Conservation (phyloP, 2,113 vertebrate genomes). For the Corythaeola cristata region DNA sequence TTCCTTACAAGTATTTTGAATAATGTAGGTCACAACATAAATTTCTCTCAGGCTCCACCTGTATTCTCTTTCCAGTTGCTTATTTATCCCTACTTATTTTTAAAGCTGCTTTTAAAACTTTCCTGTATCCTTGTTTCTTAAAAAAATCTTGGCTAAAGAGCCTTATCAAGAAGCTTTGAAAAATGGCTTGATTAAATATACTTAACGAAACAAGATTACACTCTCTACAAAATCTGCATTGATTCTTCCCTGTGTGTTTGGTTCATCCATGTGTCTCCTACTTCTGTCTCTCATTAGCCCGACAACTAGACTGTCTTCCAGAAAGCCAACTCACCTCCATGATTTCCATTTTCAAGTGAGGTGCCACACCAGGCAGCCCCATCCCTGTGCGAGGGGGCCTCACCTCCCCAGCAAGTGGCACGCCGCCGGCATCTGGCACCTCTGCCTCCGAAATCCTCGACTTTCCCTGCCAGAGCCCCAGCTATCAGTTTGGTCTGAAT, state of each 20-base stretch:
- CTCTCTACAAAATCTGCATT: neutral
- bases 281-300: neutral
- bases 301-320: neutral
- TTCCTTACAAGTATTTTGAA: neutral
- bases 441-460: neutral
- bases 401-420: neutral
- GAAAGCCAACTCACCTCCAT: neutral
- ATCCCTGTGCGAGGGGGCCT: neutral
- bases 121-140: neutral
- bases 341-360: neutral
- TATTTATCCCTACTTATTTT: neutral
- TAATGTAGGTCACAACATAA: neutral
- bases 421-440: accelerated
- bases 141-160: neutral
- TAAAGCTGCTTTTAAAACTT: neutral
- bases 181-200: neutral
- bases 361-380: neutral
- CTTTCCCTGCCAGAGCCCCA: neutral
- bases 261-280: neutral
- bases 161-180: neutral
- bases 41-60: neutral
- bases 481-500: neutral
- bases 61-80: neutral
- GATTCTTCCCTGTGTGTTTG: neutral
- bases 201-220: neutral